A percentile compares a stretch with the other conserved stretches of the same genome.
These are phyloP conservation scores for Phodopus roborovskii DNA, from an alignment of 2,113 vertebrate species.

Conservation along the genomic window DNA sequence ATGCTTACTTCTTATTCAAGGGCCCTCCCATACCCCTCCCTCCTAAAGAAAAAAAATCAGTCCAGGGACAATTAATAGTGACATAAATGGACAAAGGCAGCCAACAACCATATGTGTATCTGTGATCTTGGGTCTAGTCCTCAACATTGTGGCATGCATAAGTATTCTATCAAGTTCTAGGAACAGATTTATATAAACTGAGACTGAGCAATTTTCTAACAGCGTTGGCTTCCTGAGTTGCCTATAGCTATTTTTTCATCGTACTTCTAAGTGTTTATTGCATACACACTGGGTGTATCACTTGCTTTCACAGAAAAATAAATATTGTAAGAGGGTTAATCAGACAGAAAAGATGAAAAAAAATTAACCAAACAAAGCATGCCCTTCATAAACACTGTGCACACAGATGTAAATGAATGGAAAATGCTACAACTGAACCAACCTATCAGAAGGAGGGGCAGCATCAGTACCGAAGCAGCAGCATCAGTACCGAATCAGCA, in stretches of 20 bases:
- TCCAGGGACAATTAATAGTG: background rate
- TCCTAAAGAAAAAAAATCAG: background rate
- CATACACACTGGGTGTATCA: background rate
- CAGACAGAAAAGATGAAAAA: background rate
- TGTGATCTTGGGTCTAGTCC: background rate
- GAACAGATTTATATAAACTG: background rate
- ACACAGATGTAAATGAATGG: background rate
- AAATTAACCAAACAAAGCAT: background rate
- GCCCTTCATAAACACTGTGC: background rate
- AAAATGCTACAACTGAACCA: background rate
- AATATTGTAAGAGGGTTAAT: slow-evolving; percentile 42
- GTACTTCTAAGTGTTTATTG: background rate
- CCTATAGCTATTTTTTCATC: slow-evolving; percentile 7
- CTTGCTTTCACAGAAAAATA: slow-evolving; percentile 1
- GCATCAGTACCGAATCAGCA: too few species aligned
- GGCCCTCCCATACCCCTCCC: background rate
- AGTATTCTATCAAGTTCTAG: background rate
- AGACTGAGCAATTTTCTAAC: background rate
- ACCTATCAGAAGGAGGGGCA: background rate
- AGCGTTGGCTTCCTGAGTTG: background rate
- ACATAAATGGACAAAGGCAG: background rate
- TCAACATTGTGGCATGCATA: background rate
- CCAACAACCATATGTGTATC: background rate
- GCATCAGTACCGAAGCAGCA: too few species aligned
- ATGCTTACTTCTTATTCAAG: background rate